phyloP scores from a whole-genome alignment of 2,888 invertebrate genomes.

The Megaustenia siamemsis region DNA sequence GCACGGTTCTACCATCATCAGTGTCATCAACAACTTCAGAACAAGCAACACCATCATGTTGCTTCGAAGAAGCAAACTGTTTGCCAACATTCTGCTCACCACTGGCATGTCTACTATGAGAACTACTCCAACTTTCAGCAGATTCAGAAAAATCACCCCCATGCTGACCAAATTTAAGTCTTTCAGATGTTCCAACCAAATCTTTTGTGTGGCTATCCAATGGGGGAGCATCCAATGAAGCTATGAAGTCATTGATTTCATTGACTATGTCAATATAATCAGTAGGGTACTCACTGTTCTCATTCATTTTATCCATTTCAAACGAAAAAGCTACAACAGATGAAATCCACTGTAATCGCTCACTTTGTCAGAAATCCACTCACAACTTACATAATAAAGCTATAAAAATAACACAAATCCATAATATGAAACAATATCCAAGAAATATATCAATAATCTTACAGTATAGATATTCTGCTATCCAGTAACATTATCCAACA shows the following conservation, averaged over 20 bases:
- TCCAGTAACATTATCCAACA: too few species aligned
- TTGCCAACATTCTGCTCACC: conserved; percentile 10
- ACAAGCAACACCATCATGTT: neutral
- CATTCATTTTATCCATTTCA: conserved; percentile 15
- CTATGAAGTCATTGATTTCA: conserved; percentile 75
- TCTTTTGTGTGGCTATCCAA: conserved; percentile 50
- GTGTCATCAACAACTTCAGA: neutral
- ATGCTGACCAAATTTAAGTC: conserved; percentile 34
- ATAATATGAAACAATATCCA: too few species aligned
- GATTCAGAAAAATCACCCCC: neutral
- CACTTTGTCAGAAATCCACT: neutral
- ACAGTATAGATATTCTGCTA: too few species aligned
- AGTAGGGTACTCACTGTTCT: conserved; percentile 63
- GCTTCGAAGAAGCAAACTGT: neutral
- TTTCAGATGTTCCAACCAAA: conserved; percentile 30
- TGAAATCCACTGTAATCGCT: neutral
- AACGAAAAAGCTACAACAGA: neutral
- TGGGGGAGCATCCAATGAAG: conserved; percentile 65
- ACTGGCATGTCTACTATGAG: conserved; percentile 35
- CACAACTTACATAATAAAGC: neutral
- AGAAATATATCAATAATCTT: too few species aligned
- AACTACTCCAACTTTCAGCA: neutral
- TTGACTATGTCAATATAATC: conserved; percentile 74
- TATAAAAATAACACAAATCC: neutral
- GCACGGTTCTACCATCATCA: neutral